Percentiles rank a stretch among this genome's conserved stretches.
Evolutionary conservation across 1,140 invertebrate genomes (phyloP).

Genomic region (Caenorhabditis briggsae): DNA sequence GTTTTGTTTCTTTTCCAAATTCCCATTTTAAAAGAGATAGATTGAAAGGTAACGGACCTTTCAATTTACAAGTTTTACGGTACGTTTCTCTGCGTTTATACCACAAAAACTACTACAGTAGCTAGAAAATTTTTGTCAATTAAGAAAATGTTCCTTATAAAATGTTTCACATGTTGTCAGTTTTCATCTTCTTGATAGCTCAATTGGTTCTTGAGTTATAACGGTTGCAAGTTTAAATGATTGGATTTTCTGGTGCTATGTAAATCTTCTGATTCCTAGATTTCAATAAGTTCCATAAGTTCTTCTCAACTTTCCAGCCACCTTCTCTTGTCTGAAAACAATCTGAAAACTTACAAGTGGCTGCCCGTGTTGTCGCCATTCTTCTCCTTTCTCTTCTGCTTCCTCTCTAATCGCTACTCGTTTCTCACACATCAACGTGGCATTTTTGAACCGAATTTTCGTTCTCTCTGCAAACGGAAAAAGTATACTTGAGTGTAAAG

Average conservation of each 20-base stretch:
- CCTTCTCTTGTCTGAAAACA: not conserved
- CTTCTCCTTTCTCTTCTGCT: conserved; percentile 1
- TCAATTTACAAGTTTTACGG: too few relatives aligned
- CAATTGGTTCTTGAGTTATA: too few relatives aligned
- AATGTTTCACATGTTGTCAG: too few relatives aligned
- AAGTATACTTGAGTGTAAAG: not conserved
- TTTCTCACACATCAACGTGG: conserved; percentile 55
- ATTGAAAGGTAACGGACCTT: too few relatives aligned
- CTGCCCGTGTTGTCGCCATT: conserved; percentile 69
- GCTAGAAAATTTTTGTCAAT: too few relatives aligned
- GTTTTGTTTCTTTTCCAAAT: too few relatives aligned
- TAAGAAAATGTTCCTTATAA: too few relatives aligned
- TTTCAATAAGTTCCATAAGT: not conserved
- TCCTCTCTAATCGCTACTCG: conserved; percentile 8
- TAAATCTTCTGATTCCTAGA: not conserved
- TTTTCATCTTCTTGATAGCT: too few relatives aligned
- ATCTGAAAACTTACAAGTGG: conserved; percentile 67
- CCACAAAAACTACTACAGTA: too few relatives aligned
- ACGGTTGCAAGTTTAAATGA: too few relatives aligned
- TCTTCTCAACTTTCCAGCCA: not conserved
- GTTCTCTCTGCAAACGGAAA: conserved; percentile 10
- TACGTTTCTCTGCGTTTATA: too few relatives aligned
- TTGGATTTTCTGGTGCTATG: not conserved
- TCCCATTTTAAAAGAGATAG: too few relatives aligned
- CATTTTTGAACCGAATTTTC: not conserved